Evolutionary conservation across 2,888 invertebrate species (phyloP).

Genomic region (Hipparchia semele): DNA sequence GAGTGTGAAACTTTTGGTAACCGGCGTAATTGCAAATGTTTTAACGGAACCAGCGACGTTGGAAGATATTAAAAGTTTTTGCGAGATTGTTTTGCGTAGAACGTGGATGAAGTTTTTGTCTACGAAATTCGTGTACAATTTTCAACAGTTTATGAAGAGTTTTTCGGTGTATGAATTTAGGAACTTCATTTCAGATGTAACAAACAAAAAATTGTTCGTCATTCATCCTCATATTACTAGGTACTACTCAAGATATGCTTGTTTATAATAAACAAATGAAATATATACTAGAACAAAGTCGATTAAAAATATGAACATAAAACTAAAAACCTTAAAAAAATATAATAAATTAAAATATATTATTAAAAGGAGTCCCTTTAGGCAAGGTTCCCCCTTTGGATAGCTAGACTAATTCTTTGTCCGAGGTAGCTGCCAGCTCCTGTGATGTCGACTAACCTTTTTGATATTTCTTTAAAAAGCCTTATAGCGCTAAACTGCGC

Average conservation of each 20-base stretch:
- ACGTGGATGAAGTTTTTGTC: conserved; percentile 17
- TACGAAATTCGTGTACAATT: conserved; percentile 16
- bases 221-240: background rate
- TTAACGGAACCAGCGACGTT: conserved; percentile 27
- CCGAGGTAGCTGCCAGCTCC: too few species aligned
- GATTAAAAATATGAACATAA: too few species aligned
- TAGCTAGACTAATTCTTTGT: too few species aligned
- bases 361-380: too few species aligned
- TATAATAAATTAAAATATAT: too few species aligned
- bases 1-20: conserved; percentile 36
- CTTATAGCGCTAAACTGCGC: background rate
- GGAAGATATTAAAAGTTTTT: conserved; percentile 35
- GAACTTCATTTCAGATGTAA: conserved; percentile 3
- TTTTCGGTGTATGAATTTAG: conserved; percentile 15
- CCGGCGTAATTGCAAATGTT: conserved; percentile 34
- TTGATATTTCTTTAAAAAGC: too few species aligned
- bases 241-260: too few species aligned
- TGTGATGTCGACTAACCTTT: too few species aligned
- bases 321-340: too few species aligned
- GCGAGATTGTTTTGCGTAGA: conserved; percentile 34
- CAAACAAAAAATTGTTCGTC: conserved; percentile 3
- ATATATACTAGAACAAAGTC: too few species aligned
- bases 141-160: conserved; percentile 14
- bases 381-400: too few species aligned
- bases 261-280: too few species aligned